phyloP scores from a whole-genome alignment of 2,888 invertebrate genomes.

The Quadriops clusia region DNA sequence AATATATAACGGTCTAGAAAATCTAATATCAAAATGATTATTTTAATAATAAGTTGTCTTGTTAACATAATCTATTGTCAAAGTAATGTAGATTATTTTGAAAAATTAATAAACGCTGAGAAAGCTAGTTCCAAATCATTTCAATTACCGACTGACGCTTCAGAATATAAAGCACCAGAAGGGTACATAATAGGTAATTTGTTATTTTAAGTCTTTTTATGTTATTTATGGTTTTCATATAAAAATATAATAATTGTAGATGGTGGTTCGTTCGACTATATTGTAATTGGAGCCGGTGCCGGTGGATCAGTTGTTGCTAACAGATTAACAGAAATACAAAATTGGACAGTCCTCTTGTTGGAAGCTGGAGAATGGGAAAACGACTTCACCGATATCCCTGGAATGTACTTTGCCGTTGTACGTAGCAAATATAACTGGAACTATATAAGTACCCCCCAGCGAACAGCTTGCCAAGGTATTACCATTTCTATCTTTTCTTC shows the following conservation, averaged over 20 bases:
- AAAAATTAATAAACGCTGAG: slow-evolving; percentile 3
- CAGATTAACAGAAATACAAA: slow-evolving; percentile 8
- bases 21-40: no score
- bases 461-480: slow-evolving; percentile 11
- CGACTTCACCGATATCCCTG: slow-evolving; percentile 13
- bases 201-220: not conserved
- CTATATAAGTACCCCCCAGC: slow-evolving; percentile 10
- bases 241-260: slow-evolving; percentile 11
- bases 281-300: slow-evolving; percentile 12
- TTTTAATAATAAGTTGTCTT: no score
- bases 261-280: slow-evolving; percentile 12
- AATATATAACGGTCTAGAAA: no score
- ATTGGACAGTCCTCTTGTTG: slow-evolving; percentile 9
- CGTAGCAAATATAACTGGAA: slow-evolving; percentile 11
- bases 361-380: slow-evolving; percentile 12
- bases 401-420: slow-evolving; percentile 8
- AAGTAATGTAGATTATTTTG: slow-evolving; percentile 1
- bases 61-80: no score
- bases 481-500: not conserved
- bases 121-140: not conserved
- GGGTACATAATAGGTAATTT: not conserved
- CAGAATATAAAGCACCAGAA: not conserved
- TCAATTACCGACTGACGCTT: not conserved
- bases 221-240: not conserved
- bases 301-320: slow-evolving; percentile 10